Base-by-base conservation (phyloP, 2,113 vertebrate genomes). In the Glaucomys volans region DNA sequence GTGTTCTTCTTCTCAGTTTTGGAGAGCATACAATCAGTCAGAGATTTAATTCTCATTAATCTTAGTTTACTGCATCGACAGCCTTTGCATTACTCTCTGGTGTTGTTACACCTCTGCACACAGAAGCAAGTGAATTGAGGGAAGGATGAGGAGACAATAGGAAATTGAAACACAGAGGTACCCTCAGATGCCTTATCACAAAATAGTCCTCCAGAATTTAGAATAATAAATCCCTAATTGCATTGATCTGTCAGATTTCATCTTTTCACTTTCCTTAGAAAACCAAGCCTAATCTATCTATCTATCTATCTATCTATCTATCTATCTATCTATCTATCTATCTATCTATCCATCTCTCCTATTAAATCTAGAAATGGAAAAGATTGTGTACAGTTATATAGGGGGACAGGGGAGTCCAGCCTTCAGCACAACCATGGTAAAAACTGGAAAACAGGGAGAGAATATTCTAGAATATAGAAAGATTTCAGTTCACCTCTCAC, bases 11-110 rank as follows among this genome's bases (percentile, higher is more conserved):
- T 26, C 32, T 57, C 12, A 37, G 12, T 76, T 85, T 75, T 62
- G 14, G 57, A 77, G 10, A 93, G 35, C 52, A 83, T 62, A 90
- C 44, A 75, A 94, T 95, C 79, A 96, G 12, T 75, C 35, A 54
- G 42, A 44, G 91, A 66, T 94, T 96, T 96, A 95, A 92, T 94
- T 96, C 91, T 87, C 97, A 97, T 96, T 96, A 67, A 96, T 97
- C 81, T 97, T 92, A 75, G 32, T 96, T 95, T 96, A 95, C 44
- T 37, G 57, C 69, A 54, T 47, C 92, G 94, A 92, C 54, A 91
- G 69, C 42, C 44, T 95, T 66, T 95, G 47, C 85, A 91, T 97
- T 81, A 59, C 67, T 54, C 24, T 75, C 24, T 24, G 14, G 20
- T 40, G 44, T 17, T 64, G 74, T 87, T 69, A 93, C 13, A 91